phyloP scores from a whole-genome alignment of 2,888 invertebrate genomes.

The Drosophila tripunctata region DNA sequence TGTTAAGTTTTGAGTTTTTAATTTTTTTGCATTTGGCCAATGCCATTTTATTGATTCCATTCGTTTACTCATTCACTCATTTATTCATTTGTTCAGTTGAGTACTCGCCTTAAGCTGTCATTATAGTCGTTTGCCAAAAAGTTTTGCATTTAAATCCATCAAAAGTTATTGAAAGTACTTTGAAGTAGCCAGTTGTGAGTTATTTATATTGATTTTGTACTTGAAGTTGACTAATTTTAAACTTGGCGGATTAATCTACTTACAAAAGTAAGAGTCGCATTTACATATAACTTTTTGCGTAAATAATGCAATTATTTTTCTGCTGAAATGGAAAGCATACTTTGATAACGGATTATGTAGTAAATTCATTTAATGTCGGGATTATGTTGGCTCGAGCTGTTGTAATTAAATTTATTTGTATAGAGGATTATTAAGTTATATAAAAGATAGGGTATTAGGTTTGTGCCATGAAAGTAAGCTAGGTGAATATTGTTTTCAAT shows the following conservation, averaged over 20 bases:
- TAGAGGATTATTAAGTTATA: no score
- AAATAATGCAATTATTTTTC: not conserved
- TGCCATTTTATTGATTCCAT: slow-evolving; percentile 68
- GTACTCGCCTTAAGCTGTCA: slow-evolving; percentile 22
- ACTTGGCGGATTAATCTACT: not conserved
- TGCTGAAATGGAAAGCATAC: not conserved
- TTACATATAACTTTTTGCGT: not conserved
- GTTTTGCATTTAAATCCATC: slow-evolving; percentile 33
- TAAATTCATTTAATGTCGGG: not conserved
- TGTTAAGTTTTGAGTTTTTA: slow-evolving; percentile 31
- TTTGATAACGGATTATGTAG: not conserved
- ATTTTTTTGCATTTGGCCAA: slow-evolving; percentile 53
- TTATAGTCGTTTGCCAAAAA: not conserved
- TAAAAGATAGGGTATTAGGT: no score
- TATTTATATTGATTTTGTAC: not conserved
- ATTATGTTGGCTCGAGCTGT: not conserved
- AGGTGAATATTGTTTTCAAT: no score
- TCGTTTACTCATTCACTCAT: slow-evolving; percentile 35
- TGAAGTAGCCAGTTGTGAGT: not conserved
- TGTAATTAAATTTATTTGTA: not conserved
- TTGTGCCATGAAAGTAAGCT: no score
- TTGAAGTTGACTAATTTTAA: not conserved
- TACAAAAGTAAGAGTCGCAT: not conserved
- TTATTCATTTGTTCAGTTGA: not conserved
- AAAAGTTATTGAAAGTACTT: slow-evolving; percentile 8